Evolutionary conservation across 2,888 invertebrate genomes (phyloP).

Genomic region (Leptinotarsa juncta): DNA sequence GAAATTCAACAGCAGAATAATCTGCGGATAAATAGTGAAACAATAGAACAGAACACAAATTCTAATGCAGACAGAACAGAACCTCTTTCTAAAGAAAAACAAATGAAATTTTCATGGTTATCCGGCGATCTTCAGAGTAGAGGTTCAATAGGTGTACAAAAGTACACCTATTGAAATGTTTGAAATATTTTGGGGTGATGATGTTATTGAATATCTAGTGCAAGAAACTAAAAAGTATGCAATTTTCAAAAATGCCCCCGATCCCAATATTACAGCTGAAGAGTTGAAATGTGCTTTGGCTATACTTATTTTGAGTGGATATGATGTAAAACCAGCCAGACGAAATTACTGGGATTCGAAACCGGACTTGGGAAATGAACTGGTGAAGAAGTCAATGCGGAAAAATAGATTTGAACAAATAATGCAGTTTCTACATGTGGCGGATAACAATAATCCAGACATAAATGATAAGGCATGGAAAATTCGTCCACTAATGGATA

Average conservation of each 20-base stretch:
- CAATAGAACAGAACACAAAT: neutral
- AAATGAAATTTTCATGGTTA: neutral
- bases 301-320: neutral
- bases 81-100: neutral
- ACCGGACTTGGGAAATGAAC: neutral
- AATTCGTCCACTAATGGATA: too few species aligned
- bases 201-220: constrained; percentile 15
- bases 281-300: neutral
- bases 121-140: constrained; percentile 6
- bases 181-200: constrained; percentile 31
- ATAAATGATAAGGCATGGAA: too few species aligned
- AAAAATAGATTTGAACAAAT: too few species aligned
- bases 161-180: constrained; percentile 21
- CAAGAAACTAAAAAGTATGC: neutral
- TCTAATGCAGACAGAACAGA: neutral
- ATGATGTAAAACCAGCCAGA: neutral
- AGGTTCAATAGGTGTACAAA: too few species aligned
- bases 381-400: neutral
- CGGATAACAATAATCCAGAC: too few species aligned
- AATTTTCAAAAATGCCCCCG: neutral
- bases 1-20: constrained; percentile 8
- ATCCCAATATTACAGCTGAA: neutral
- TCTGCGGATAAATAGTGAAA: constrained; percentile 1
- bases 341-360: neutral
- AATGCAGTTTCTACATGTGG: too few species aligned